Evolutionary conservation across 2,113 vertebrate genomes (phyloP), one percentile per base, ranked within the genome.

Genomic region (Regulus satrapa): DNA sequence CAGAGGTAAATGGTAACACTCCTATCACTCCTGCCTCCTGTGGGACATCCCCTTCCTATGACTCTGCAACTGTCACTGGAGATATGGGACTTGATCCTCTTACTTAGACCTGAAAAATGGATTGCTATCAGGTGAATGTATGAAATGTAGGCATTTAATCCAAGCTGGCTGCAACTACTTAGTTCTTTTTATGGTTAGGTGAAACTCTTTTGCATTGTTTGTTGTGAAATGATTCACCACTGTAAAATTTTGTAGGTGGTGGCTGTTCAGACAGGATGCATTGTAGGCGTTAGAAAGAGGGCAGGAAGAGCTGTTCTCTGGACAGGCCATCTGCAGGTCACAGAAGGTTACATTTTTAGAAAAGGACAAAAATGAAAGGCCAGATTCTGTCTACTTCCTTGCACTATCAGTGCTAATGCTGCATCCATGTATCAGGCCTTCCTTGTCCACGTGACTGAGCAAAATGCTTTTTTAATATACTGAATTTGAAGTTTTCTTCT

Each of bases 231-330:
- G 98, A 98, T 96, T 98, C 98, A 98, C 69, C 21, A 2, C 95
- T 92, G 73, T 97, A 95, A 96, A 97, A 98, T 98, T 97, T 96
- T 95, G 97, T 98, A 89, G 96, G 96, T 95, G 95, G 98, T 97
- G 97, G 95, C 95, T 96, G 93, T 96, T 98, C 94, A 85, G 96
- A 97, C 98, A 98, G 98, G 98, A 98, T 98, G 85, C 74, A 12
- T 48, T 92, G 94, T 89, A 98, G 97, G 97, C 68, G 38, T 96
- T 97, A 88, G 74, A 74, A 95, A 92, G 98, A 96, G 96, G 97
- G 96, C 97, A 98, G 97, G 98, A 98, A 98, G 84, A 96, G 91
- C 88, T 97, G 96, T 85, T 96, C 92, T 93, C 94, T 97, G 93
- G 94, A 88, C 97, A 92, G 98, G 96, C 95, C 36, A 96, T 97